Conservation (phyloP, 2,113 vertebrate species). For the Hippocampus guttulatus region DNA sequence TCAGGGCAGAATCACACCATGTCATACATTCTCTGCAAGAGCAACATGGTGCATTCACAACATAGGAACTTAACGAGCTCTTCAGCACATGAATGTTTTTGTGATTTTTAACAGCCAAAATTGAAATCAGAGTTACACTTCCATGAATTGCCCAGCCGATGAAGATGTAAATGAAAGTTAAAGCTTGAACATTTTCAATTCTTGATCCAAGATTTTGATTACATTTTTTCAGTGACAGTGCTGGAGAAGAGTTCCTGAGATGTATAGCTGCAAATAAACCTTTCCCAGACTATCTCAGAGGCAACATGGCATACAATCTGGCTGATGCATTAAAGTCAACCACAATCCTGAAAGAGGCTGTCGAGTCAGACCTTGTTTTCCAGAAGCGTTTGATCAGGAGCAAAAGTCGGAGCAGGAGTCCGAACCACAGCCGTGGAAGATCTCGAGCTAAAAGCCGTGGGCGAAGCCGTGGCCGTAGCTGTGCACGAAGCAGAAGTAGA, state of each 20-base stretch:
- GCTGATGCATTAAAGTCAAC: slow-evolving; percentile 57
- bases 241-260: slow-evolving; percentile 70
- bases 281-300: slow-evolving; percentile 64
- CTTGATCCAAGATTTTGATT: not conserved
- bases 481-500: slow-evolving; percentile 20
- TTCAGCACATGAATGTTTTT: too few species aligned
- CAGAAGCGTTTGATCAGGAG: slow-evolving; percentile 54
- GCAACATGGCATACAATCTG: slow-evolving; percentile 59
- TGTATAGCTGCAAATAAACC: slow-evolving; percentile 68
- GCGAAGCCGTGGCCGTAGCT: slow-evolving; percentile 43
- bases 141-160: too few species aligned
- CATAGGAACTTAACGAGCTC: too few species aligned
- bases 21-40: too few species aligned
- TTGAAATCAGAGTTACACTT: too few species aligned
- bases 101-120: too few species aligned
- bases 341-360: slow-evolving; percentile 36
- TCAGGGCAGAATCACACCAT: too few species aligned
- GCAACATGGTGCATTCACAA: too few species aligned
- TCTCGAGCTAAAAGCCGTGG: slow-evolving; percentile 35
- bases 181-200: not conserved
- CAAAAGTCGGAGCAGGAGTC: slow-evolving; percentile 36
- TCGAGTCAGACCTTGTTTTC: slow-evolving; percentile 36
- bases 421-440: slow-evolving; percentile 20
- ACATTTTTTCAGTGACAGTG: slow-evolving; percentile 56
- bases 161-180: not conserved